These are phyloP conservation scores for Cyprinus carpio DNA, from an alignment of 2,113 vertebrate species.

Conservation along the genomic window DNA sequence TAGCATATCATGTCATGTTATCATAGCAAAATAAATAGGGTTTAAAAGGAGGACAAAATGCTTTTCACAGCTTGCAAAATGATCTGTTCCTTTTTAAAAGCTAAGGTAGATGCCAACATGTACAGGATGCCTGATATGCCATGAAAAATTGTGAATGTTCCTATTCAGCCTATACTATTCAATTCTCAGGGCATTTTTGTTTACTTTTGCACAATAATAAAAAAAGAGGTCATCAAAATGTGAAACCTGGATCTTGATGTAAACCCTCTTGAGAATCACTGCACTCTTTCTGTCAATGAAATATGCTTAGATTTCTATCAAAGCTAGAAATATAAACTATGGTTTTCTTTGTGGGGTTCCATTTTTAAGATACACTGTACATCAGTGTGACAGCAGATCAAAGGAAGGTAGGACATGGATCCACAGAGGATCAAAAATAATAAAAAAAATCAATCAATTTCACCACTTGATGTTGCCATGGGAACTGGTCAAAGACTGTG, in stretches of 20 bases:
- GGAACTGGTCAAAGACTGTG: conserved; percentile 42
- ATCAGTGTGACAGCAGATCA: conserved; percentile 7
- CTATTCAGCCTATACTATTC: background rate
- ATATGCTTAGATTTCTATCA: background rate
- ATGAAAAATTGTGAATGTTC: background rate
- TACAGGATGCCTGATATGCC: background rate
- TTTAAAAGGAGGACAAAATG: too few species aligned
- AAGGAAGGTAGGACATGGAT: conserved; percentile 45
- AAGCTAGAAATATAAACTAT: background rate
- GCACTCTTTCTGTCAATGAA: background rate
- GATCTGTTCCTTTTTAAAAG: background rate
- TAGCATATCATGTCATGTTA: background rate
- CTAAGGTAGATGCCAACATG: background rate
- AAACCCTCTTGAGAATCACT: background rate
- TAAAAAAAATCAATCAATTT: conserved; percentile 4
- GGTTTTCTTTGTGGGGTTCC: background rate
- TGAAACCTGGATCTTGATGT: background rate
- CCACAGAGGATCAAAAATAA: conserved; percentile 15
- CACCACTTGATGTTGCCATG: conserved; percentile 48
- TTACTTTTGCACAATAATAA: background rate
- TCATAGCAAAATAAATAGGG: too few species aligned
- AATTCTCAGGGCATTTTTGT: background rate
- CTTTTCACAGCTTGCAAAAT: background rate
- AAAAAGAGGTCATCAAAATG: background rate
- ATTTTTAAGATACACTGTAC: background rate